Base-by-base conservation (phyloP, 2,888 invertebrate species). In the Alcis repandata region DNA sequence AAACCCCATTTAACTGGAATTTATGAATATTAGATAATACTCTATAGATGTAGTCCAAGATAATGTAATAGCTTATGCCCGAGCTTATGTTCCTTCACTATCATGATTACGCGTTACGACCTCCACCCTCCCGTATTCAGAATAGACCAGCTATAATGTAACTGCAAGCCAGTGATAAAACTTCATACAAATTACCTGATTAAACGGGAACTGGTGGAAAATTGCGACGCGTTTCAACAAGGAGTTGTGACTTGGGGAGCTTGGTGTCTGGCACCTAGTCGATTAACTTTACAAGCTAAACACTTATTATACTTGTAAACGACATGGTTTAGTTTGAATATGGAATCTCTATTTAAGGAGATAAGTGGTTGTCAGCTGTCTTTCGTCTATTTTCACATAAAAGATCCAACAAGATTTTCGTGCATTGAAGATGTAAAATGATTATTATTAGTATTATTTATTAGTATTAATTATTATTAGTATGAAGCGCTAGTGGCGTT, bases 101-200 rank as follows among this genome's bases (percentile, higher is more conserved):
- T 66, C 60, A 60, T 66, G 65, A 66, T 66, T 60, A 66, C 65
- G 57, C 65, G 60, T 66, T 66, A 66, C 65, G 65, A 66, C 57
- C 65, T 57, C 57, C 57, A 60, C 59, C 65, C 65, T 56, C 54
- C 59, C 60, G 36, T 66, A 66, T 65, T 65, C 45, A 65, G 60
- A 60, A 60, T 60, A 57, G 57, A 10, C 57, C 40, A 51, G 57
- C 20, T 33, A 52, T 51, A 51, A 57, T 57, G 40, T 57, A 61
- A 57, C 60, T 52, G 33, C 40, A 56, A 61, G 17, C 13, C 65
- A 66, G 65, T 57, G 19, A 61, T 61, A 57, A 60, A 65, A 57
- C 57, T 66, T 56, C 13, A 51, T 57, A 66, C 40, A 60, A 60
- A 60, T 59, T 13, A 10, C 41, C 17, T 36, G 43, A 49, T 51